Evolutionary conservation across 2,113 vertebrate genomes (phyloP), one percentile per base, ranked within the genome.

Genomic region (Suricata suricatta): DNA sequence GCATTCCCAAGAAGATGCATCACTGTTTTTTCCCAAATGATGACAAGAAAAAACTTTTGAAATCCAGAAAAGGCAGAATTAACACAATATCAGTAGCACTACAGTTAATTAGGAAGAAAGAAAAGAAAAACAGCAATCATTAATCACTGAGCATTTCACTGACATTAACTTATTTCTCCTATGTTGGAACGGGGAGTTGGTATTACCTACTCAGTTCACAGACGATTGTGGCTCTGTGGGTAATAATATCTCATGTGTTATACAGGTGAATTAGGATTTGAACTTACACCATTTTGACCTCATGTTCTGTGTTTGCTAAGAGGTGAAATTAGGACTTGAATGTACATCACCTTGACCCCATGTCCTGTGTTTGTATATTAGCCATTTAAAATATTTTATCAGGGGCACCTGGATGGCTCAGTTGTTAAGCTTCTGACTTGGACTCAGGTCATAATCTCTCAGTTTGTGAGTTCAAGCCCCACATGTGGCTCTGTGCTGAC

Each of bases 121-220:
- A 3, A 23, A 84, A 88, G n/a, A n/a, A 72, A 81, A 82, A 7
- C 11, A 41, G 5, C 23, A 12, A 4, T 38, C 8, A 11, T 23
- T 44, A 25, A n/a, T 52, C 9, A 27, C 0, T 66, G 57, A 41
- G 44, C 15, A 17, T 17, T 90, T 57, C n/a, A 5, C 15, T 54
- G 4, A 29, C 21, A 23, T 52, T 0, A 21, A 5, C 3, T 72
- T 12, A 21, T 14, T 23, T 17, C 1, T n/a, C 16, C 23, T 27
- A 11, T 5, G 0, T 7, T 8, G 74, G 27, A 0, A 3, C 27
- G 7, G 1, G 60, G 17, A 11, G 4, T 35, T 47, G 16, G 15
- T 33, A 10, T 63, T 7, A 13, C 7, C 7, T 6, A 3, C 27
- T 29, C 50, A 27, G 47, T 19, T 16, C 47, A 38, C 25, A 81